Base-by-base conservation (phyloP, 1,140 invertebrate genomes). In the Coenobita brevimanus region DNA sequence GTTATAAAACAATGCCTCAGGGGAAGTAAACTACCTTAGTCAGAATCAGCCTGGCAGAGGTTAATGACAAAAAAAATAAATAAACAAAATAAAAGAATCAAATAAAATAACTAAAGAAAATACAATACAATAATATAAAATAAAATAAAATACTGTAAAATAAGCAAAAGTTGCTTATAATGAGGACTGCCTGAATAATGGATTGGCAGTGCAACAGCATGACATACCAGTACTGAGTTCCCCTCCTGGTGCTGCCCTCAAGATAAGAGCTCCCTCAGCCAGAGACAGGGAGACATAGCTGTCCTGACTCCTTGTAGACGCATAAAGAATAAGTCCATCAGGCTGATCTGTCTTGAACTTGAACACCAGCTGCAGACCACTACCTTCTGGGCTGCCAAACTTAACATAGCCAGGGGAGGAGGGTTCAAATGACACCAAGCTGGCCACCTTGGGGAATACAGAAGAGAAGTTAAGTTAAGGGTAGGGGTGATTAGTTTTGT, bases 281-380 rank as follows among this genome's bases (percentile, higher is more conserved):
- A 98, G 80, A 0, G 95, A 94, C 0, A 98, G 92, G 0, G 94
- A 95, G 78, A 97, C 94, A 2, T 93, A 94, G 10, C 94, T 94
- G 2, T 93, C 93, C 91, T 96, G 94, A 38, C 84, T 73, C 15
- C 43, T 88, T 89, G 96, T 94, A 6, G 95, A 93, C 0, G 95
- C 94, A 91, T 96, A 97, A 67, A 95, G 96, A 41, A 99, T 93
- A 0, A 99, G 91, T 0, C 97, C 97, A 86, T 97, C 93, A 0
- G 94, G 94, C 21, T 94, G 92, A n/a, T 93, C 93, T 0, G 97
- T 99, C 91, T 96, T 97, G 92, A 99, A 98, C 91, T 97, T 97
- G 13, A 99, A 94, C 75, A 96, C 98, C 10, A 99, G 93, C 92
- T 98, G 92, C 88, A 91, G 78, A 6, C 91, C 90, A 75, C 92